phyloP scores from a whole-genome alignment of 2,113 vertebrate species.

The Nothobranchius furzeri region DNA sequence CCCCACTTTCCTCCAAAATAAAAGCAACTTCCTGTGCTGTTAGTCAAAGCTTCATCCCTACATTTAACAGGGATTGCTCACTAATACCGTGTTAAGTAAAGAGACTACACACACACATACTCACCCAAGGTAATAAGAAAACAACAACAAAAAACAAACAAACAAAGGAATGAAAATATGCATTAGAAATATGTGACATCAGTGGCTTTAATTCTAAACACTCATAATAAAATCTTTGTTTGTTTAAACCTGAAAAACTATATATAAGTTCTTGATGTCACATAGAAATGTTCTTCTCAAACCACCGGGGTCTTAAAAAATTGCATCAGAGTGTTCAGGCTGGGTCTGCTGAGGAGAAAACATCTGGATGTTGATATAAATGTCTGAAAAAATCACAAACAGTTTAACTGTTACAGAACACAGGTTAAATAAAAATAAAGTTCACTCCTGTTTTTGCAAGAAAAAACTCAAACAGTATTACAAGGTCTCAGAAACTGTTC shows the following conservation, averaged over 20 bases:
- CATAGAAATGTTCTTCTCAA: conserved; percentile 36
- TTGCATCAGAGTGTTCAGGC: conserved; percentile 9
- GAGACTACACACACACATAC: conserved; percentile 23
- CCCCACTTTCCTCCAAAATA: conserved; percentile 14
- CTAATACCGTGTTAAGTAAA: conserved; percentile 35
- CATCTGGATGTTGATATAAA: conserved; percentile 5
- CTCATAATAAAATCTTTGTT: neutral
- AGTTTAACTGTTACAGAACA: conserved; percentile 72
- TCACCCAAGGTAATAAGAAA: conserved; percentile 29
- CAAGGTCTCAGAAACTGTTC: conserved; percentile 15
- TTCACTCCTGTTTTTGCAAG: conserved; percentile 6
- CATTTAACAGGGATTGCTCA: conserved; percentile 13
- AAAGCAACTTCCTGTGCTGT: conserved; percentile 32
- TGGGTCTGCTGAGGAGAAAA: conserved; percentile 16
- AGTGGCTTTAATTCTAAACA: neutral
- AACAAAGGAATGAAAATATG: conserved; percentile 28
- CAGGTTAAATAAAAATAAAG: conserved; percentile 32
- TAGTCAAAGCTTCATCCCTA: conserved; percentile 8
- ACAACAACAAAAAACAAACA: neutral
- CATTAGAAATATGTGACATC: conserved; percentile 3
- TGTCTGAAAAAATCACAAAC: conserved; percentile 45
- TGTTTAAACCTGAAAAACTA: conserved; percentile 21
- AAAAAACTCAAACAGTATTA: conserved; percentile 22
- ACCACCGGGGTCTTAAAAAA: conserved; percentile 48
- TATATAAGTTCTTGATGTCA: neutral